A percentile compares a stretch with the other conserved stretches of the same genome.
phyloP scores from a whole-genome alignment of 2,888 invertebrate genomes.

The Steinernema hermaphroditum region DNA sequence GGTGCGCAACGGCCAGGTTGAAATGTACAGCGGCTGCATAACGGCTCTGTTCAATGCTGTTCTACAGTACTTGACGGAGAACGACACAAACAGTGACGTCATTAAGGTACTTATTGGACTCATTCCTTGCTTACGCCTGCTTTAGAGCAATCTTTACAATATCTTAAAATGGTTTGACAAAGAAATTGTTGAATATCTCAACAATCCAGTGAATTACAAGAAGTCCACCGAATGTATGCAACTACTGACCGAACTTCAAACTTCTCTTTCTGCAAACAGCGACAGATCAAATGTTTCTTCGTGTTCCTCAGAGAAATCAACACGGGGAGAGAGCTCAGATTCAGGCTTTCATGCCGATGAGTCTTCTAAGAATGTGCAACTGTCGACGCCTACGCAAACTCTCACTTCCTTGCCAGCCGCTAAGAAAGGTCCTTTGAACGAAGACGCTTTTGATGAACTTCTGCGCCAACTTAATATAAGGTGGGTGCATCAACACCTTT shows the following conservation, averaged over 20 bases:
- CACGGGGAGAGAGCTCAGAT: too few species aligned
- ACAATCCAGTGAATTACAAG: neutral
- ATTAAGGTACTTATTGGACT: neutral
- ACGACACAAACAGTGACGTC: neutral
- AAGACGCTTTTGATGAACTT: slow-evolving; percentile 12
- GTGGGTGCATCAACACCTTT: neutral
- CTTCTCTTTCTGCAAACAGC: neutral
- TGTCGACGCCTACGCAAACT: neutral
- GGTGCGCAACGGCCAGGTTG: slow-evolving; percentile 8
- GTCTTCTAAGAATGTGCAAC: neutral
- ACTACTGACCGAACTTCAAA: neutral
- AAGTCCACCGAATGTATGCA: neutral
- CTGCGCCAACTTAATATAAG: slow-evolving; percentile 11
- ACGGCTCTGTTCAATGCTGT: neutral
- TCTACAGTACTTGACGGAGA: neutral
- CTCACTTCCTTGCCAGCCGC: neutral
- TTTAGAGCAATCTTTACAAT: neutral
- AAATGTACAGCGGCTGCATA: slow-evolving; percentile 26
- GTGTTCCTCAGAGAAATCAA: too few species aligned
- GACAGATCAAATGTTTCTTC: neutral
- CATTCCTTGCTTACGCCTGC: neutral
- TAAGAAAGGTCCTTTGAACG: slow-evolving; percentile 7
- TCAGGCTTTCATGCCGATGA: too few species aligned
- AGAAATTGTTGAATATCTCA: neutral
- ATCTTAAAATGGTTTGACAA: slow-evolving; percentile 12